Evolutionary conservation across 2,797 vertebrate genomes (phyloP).

Genomic region (Betta splendens): DNA sequence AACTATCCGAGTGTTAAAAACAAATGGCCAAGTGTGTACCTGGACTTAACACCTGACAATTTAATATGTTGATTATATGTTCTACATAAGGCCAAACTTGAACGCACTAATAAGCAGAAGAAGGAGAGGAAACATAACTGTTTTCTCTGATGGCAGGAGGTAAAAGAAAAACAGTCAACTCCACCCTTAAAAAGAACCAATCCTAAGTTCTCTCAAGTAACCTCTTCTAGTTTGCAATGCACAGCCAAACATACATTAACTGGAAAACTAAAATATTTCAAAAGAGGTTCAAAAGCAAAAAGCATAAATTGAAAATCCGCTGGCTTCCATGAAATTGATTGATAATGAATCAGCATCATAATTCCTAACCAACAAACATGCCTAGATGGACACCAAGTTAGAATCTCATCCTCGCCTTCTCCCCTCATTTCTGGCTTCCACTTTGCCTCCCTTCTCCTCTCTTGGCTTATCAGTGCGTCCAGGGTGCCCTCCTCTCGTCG

Average conservation of each 20-base stretch:
- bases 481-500: slow-evolving; percentile 72
- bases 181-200: slow-evolving; percentile 65
- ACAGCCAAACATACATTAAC: slow-evolving; percentile 13
- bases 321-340: slow-evolving; percentile 29
- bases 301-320: too few relatives aligned
- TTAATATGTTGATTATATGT: too few relatives aligned
- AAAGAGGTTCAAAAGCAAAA: slow-evolving; percentile 30
- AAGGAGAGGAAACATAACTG: background rate
- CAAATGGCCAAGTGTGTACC: background rate
- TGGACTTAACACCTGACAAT: background rate
- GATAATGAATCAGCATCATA: slow-evolving; percentile 27
- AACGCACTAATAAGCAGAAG: too few relatives aligned
- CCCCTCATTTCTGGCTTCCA: slow-evolving; percentile 41
- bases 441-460: slow-evolving; percentile 25
- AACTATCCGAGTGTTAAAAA: background rate
- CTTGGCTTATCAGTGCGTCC: slow-evolving; percentile 75
- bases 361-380: slow-evolving; percentile 36
- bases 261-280: slow-evolving; percentile 15
- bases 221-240: slow-evolving; percentile 18
- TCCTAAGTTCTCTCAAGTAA: slow-evolving; percentile 47
- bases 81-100: too few relatives aligned
- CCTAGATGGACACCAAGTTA: slow-evolving; percentile 43
- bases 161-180: slow-evolving; percentile 53
- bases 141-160: slow-evolving; percentile 56
- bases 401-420: slow-evolving; percentile 40